Evolutionary conservation across 1,140 invertebrate genomes (phyloP).

Genomic region (Drosophila mayri): DNA sequence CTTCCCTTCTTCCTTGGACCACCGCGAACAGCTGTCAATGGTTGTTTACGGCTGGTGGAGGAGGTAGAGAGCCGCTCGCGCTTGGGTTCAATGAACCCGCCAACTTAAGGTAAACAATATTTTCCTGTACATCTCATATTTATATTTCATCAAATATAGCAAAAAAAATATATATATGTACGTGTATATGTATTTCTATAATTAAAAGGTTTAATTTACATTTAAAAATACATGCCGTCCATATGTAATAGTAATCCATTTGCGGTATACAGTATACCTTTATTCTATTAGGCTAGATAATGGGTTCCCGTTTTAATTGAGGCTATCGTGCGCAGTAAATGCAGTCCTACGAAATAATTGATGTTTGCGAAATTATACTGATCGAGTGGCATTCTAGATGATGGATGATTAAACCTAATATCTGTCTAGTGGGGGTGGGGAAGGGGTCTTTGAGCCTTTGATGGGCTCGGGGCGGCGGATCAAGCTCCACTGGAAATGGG

Average conservation of each 20-base stretch:
- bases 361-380: conserved; percentile 27
- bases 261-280: neutral
- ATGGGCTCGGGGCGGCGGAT: neutral
- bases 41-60: conserved; percentile 9
- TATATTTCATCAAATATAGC: conserved; percentile 19
- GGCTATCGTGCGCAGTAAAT: conserved; percentile 20
- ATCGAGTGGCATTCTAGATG: conserved; percentile 4
- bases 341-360: conserved; percentile 6
- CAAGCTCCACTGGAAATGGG: conserved; percentile 3
- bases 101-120: conserved; percentile 13
- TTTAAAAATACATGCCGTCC: conserved; percentile 16
- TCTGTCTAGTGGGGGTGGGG: neutral
- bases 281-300: conserved; percentile 3
- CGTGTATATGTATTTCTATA: neutral
- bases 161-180: neutral
- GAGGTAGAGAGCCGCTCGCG: neutral
- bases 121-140: conserved; percentile 1
- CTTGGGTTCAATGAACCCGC: conserved; percentile 26
- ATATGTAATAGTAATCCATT: neutral
- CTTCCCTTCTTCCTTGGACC: neutral
- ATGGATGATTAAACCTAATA: conserved; percentile 28
- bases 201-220: conserved; percentile 22
- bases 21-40: conserved; percentile 41
- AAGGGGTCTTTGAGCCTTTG: neutral
- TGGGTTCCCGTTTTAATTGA: neutral